Conservation (phyloP, 2,888 invertebrate genomes). For the Epirrhoe tristata region DNA sequence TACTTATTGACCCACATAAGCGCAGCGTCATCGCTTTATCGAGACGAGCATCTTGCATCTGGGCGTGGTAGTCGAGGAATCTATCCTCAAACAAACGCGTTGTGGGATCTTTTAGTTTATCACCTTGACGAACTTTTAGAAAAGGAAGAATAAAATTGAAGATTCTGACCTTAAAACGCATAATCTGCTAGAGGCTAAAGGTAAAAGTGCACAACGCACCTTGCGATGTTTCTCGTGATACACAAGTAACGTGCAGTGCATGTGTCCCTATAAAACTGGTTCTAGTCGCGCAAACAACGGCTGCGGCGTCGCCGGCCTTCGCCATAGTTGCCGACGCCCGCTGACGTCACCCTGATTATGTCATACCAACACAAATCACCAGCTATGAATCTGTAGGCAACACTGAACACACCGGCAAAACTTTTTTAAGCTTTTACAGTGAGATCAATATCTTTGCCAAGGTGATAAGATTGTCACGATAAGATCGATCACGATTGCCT, state of each 20-base stretch:
- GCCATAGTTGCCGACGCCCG: constrained; percentile 76
- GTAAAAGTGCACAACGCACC: constrained; percentile 27
- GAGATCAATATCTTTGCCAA: constrained; percentile 42
- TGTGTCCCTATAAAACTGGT: constrained; percentile 70
- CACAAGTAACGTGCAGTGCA: constrained; percentile 60
- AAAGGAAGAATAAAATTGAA: background rate
- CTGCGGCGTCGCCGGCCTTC: constrained; percentile 71
- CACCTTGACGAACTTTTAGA: background rate
- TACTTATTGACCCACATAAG: constrained; percentile 77
- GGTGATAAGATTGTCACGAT: constrained; percentile 40
- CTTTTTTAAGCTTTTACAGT: constrained; percentile 45
- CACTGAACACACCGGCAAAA: constrained; percentile 53
- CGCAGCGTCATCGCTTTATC: constrained; percentile 71
- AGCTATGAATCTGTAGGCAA: constrained; percentile 59
- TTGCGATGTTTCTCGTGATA: constrained; percentile 52
- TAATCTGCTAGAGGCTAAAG: constrained; percentile 8
- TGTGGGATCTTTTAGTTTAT: background rate
- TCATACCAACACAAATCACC: constrained; percentile 65
- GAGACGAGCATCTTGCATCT: constrained; percentile 61
- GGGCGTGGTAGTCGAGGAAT: constrained; percentile 65
- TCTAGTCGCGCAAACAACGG: constrained; percentile 68
- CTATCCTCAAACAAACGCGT: constrained; percentile 1
- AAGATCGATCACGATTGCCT: constrained; percentile 39
- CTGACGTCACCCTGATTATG: constrained; percentile 82
- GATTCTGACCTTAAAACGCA: background rate